phyloP scores from a whole-genome alignment of 2,797 vertebrate genomes.

The Neosilurus hyrtlii region DNA sequence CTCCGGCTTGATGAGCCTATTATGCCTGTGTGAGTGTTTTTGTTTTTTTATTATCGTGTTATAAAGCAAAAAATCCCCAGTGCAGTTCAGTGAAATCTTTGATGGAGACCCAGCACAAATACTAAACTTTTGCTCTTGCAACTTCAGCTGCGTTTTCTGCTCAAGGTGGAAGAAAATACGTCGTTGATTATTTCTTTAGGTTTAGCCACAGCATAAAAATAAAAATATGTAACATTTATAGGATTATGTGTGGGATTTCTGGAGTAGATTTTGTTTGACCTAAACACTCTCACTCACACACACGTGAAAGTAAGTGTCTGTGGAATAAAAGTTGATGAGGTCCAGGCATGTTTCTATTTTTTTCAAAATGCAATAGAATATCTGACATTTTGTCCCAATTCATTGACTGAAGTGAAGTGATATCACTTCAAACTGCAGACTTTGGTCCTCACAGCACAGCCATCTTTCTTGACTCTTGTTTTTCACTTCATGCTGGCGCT shows the following conservation, averaged over 20 bases:
- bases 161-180: not conserved
- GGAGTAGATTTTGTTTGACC: too few relatives aligned
- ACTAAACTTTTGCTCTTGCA: not conserved
- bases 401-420: not conserved
- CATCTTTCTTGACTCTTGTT: slow-evolving; percentile 7
- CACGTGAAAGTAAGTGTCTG: not conserved
- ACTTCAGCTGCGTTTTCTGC: not conserved
- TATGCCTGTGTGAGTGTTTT: too few relatives aligned
- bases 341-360: not conserved
- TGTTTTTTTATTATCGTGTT: not conserved
- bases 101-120: not conserved
- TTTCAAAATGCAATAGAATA: not conserved
- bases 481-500: slow-evolving; percentile 1
- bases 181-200: not conserved
- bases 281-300: too few relatives aligned
- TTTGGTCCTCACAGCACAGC: not conserved
- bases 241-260: not conserved
- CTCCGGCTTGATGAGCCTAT: too few relatives aligned
- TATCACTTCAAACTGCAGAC: not conserved
- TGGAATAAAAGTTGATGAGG: slow-evolving; percentile 1
- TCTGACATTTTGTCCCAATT: not conserved
- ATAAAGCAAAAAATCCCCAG: not conserved
- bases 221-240: not conserved
- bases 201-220: not conserved
- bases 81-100: not conserved